Percentiles rank a stretch among this genome's conserved stretches.
phyloP scores from a whole-genome alignment of 92 coral and sea anemone genomes.

The Paramuricea clavata region DNA sequence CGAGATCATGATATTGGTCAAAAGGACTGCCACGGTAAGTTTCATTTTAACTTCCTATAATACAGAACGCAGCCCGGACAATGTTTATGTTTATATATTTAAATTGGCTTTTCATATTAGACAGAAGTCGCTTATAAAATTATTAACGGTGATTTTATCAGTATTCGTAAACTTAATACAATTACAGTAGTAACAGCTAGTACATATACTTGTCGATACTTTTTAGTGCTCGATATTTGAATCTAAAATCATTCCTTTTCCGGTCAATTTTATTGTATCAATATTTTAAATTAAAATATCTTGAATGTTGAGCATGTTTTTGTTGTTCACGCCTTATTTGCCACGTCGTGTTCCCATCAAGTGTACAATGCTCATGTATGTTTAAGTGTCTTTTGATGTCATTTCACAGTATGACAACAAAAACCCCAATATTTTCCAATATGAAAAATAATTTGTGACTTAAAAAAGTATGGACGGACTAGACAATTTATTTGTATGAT shows the following conservation, averaged over 20 bases:
- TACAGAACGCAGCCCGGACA: neutral
- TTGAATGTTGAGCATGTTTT: neutral
- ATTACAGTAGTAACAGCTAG: too few relatives aligned
- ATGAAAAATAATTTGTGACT: too few relatives aligned
- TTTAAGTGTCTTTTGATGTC: too few relatives aligned
- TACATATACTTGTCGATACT: neutral
- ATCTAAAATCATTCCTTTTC: neutral
- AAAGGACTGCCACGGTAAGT: conserved; percentile 91
- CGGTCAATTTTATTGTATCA: neutral
- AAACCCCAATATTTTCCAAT: neutral
- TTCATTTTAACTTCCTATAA: neutral
- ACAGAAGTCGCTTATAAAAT: neutral
- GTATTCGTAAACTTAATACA: neutral
- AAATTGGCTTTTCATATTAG: neutral
- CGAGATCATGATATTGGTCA: conserved; percentile 82
- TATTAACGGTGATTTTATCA: neutral
- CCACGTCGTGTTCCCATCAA: neutral
- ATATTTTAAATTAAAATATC: neutral
- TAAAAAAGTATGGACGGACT: too few relatives aligned
- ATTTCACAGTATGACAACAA: too few relatives aligned
- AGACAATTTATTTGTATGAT: too few relatives aligned
- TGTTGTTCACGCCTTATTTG: conserved; percentile 31
- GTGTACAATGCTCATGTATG: neutral
- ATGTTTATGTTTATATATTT: neutral
- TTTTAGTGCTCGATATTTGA: neutral